Evolutionary conservation across 2,888 invertebrate species (phyloP).

Genomic region (Tolmerus cingulatus): DNA sequence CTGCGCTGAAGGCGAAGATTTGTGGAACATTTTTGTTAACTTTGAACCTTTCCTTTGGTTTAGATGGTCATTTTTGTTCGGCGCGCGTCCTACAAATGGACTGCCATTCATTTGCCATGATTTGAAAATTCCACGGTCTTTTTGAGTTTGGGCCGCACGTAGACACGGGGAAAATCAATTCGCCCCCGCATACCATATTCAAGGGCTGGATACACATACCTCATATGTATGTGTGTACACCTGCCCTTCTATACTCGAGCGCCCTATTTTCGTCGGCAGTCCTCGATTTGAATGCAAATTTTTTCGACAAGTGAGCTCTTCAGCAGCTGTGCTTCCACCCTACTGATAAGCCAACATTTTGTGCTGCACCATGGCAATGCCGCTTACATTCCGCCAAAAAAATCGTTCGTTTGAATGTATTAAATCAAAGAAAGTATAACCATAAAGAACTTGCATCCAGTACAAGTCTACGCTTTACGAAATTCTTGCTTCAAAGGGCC

Average conservation of each 20-base stretch:
- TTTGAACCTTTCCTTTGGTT: background rate
- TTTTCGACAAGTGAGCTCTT: constrained; percentile 2
- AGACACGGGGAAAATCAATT: background rate
- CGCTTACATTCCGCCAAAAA: constrained; percentile 11
- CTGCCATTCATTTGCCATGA: background rate
- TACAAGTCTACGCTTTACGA: no score
- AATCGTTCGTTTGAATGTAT: background rate
- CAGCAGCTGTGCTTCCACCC: constrained; percentile 9
- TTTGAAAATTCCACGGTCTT: background rate
- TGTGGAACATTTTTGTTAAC: background rate
- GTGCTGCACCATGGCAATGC: background rate
- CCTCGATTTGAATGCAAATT: constrained; percentile 10
- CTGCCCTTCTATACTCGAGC: background rate
- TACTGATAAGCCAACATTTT: constrained; percentile 1
- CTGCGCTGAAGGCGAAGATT: background rate
- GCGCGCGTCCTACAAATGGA: background rate
- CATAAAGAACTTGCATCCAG: no score
- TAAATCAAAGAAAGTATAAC: no score
- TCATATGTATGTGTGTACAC: no score
- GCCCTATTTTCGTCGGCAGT: constrained; percentile 5
- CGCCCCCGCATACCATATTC: background rate
- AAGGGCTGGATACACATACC: background rate
- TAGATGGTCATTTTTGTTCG: background rate
- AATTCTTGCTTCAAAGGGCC: no score
- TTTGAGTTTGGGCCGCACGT: background rate